phyloP scores from a whole-genome alignment of 2,888 invertebrate species.

The Stenoptilia bipunctidactyla region DNA sequence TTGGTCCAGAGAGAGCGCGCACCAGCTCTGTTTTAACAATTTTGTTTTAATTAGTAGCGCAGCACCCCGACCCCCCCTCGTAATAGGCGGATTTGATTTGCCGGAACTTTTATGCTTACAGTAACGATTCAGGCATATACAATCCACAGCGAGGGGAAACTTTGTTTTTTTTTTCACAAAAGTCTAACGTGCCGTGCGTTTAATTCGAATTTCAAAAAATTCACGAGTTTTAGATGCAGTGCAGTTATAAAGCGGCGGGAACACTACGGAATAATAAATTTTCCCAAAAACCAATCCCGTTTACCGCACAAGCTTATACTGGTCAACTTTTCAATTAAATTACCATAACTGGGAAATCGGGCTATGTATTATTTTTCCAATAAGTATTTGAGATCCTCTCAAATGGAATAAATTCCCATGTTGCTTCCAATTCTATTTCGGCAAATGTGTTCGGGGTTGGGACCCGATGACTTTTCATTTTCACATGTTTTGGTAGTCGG shows the following conservation, averaged over 20 bases:
- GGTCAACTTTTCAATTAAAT: too few relatives aligned
- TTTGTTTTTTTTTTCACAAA: too few relatives aligned
- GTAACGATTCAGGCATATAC: conserved; percentile 11
- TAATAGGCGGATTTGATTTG: conserved; percentile 54
- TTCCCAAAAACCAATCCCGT: too few relatives aligned
- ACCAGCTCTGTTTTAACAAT: conserved; percentile 59
- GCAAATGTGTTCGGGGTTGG: conserved; percentile 23
- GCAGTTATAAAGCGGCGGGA: too few relatives aligned
- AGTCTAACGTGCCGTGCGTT: too few relatives aligned
- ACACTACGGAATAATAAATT: too few relatives aligned
- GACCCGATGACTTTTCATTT: conserved; percentile 32
- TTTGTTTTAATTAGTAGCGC: conserved; percentile 68
- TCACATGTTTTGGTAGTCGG: conserved; percentile 20
- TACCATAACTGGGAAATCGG: background rate
- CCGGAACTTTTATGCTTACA: conserved; percentile 27
- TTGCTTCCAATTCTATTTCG: conserved; percentile 25
- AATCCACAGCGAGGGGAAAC: too few relatives aligned
- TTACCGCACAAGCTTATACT: too few relatives aligned
- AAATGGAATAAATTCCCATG: conserved; percentile 19
- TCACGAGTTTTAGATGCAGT: too few relatives aligned
- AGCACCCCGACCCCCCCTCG: conserved; percentile 31
- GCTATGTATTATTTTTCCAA: background rate
- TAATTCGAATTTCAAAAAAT: too few relatives aligned
- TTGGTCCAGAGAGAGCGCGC: conserved; percentile 47
- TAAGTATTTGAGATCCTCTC: background rate